Evolutionary conservation across 2,888 invertebrate genomes (phyloP).

Genomic region (Mesochorus sp.): DNA sequence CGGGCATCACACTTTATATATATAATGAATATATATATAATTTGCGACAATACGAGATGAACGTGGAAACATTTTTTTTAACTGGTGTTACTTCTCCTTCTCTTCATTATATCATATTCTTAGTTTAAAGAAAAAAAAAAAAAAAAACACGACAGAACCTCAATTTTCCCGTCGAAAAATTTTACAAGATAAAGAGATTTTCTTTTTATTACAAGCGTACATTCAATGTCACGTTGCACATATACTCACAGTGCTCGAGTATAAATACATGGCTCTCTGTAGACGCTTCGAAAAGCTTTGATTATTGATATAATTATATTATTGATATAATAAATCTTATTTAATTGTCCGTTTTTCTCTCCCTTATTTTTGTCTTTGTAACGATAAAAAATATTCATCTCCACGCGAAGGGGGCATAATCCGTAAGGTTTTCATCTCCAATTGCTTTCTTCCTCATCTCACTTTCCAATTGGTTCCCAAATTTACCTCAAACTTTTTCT

Average conservation of each 20-base stretch:
- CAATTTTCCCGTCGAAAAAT: slow-evolving; percentile 19
- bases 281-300: slow-evolving; percentile 35
- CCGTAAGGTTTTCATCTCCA: slow-evolving; percentile 29
- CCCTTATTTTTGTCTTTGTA: slow-evolving; percentile 14
- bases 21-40: too few species aligned
- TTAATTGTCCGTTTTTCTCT: slow-evolving; percentile 23
- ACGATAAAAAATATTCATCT: slow-evolving; percentile 49
- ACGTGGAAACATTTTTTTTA: slow-evolving; percentile 46
- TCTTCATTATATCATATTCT: slow-evolving; percentile 1
- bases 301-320: slow-evolving; percentile 36
- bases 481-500: slow-evolving; percentile 1
- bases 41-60: slow-evolving; percentile 35
- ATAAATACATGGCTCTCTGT: slow-evolving; percentile 36
- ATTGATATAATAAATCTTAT: slow-evolving; percentile 39
- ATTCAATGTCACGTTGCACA: slow-evolving; percentile 25
- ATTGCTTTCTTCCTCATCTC: slow-evolving; percentile 31
- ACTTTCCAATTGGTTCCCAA: slow-evolving; percentile 35
- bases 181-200: slow-evolving; percentile 33
- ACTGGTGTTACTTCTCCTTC: slow-evolving; percentile 56
- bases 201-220: slow-evolving; percentile 43
- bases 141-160: slow-evolving; percentile 6
- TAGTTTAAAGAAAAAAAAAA: not conserved
- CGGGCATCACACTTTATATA: not conserved
- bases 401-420: not conserved
- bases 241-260: not conserved